phyloP scores from a whole-genome alignment of 2,797 vertebrate species.

The Pangasius krempfi region DNA sequence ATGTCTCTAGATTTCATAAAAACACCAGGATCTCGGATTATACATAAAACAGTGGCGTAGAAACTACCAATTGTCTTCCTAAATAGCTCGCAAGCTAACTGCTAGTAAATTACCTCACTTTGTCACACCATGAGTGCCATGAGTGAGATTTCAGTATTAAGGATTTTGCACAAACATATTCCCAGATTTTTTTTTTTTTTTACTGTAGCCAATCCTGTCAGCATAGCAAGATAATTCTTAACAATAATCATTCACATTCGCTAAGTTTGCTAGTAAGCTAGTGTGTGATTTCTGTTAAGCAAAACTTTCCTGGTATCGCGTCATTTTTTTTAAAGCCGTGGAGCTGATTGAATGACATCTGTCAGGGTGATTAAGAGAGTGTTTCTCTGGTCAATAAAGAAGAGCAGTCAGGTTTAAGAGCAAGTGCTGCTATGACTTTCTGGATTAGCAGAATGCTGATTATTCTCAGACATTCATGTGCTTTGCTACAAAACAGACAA shows the following conservation, averaged over 20 bases:
- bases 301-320: background rate
- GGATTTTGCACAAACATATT: background rate
- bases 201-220: background rate
- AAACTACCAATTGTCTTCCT: background rate
- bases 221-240: background rate
- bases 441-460: background rate
- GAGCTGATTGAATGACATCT: background rate
- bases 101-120: background rate
- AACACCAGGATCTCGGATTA: background rate
- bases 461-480: background rate
- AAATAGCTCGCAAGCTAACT: background rate
- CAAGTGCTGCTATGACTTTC: too few relatives aligned
- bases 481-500: constrained; percentile 34
- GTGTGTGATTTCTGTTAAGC: background rate
- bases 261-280: background rate
- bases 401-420: background rate
- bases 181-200: background rate
- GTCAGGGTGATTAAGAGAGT: background rate
- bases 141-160: background rate
- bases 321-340: background rate
- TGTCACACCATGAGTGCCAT: background rate
- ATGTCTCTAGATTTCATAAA: background rate
- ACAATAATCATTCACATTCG: background rate
- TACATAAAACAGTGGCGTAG: background rate
- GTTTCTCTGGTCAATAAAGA: background rate